phyloP scores from a whole-genome alignment of 2,113 vertebrate genomes.

The Pristiophorus japonicus region DNA sequence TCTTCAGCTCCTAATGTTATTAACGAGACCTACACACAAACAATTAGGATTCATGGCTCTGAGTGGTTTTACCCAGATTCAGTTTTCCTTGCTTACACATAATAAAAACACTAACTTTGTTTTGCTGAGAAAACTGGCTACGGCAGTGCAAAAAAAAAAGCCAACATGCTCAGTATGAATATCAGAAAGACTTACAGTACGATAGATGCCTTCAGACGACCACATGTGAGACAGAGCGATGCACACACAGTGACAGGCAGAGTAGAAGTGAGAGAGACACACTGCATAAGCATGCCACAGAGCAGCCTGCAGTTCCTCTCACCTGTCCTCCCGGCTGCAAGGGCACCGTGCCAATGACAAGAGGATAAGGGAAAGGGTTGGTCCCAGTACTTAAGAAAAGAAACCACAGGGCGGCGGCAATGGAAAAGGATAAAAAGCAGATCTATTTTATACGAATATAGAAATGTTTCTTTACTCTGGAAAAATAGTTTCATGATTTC shows the following conservation, averaged over 20 bases:
- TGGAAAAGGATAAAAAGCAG: background rate
- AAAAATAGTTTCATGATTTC: slow-evolving; percentile 1
- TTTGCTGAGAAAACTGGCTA: background rate
- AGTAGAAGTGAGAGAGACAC: background rate
- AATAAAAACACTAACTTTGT: background rate
- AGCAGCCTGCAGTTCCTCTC: slow-evolving; percentile 16
- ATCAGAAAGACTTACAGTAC: slow-evolving; percentile 31
- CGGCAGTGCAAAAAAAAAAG: background rate
- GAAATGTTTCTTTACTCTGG: background rate
- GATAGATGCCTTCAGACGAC: background rate
- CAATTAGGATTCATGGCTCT: background rate
- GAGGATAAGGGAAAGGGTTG: slow-evolving; percentile 33
- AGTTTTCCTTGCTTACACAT: background rate
- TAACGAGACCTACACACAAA: background rate
- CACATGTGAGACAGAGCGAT: background rate
- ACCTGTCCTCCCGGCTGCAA: slow-evolving; percentile 31
- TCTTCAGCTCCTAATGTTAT: background rate
- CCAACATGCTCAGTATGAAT: background rate
- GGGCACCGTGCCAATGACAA: slow-evolving; percentile 11
- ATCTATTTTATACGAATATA: background rate
- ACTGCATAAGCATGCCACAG: background rate
- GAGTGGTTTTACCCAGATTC: background rate
- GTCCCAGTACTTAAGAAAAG: slow-evolving; percentile 6
- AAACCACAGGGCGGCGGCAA: slow-evolving; percentile 33
- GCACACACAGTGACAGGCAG: background rate